Percentiles rank a stretch among this genome's conserved stretches.
phyloP scores from a whole-genome alignment of 2,113 vertebrate genomes.

The Cheirogaleus medius region DNA sequence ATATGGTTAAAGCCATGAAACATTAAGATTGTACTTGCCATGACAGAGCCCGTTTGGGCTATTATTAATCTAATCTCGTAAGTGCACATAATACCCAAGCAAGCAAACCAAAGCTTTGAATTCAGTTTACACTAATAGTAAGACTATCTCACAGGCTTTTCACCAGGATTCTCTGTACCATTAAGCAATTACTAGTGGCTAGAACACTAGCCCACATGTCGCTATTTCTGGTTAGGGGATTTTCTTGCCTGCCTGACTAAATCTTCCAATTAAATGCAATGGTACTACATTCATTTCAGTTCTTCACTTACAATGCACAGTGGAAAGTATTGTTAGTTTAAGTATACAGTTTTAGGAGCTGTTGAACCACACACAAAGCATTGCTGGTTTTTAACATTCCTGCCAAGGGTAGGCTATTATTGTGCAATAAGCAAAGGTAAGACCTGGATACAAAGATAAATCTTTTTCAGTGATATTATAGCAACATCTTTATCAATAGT shows the following conservation, averaged over 20 bases:
- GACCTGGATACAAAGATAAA: not conserved
- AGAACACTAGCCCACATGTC: constrained; percentile 69
- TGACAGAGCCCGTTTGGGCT: constrained; percentile 79
- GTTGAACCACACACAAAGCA: constrained; percentile 41
- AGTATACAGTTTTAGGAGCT: constrained; percentile 51
- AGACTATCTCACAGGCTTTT: constrained; percentile 80
- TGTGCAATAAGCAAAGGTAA: not conserved
- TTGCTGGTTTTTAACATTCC: not conserved
- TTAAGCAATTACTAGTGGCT: constrained; percentile 81
- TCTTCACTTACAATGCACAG: constrained; percentile 42
- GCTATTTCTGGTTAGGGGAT: constrained; percentile 79
- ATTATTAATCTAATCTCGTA: constrained; percentile 85
- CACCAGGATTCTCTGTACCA: constrained; percentile 69
- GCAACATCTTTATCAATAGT: not conserved
- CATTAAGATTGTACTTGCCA: constrained; percentile 77
- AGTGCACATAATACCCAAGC: constrained; percentile 80
- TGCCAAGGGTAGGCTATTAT: too few relatives aligned
- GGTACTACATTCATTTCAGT: constrained; percentile 57
- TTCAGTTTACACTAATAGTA: constrained; percentile 80
- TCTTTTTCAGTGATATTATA: not conserved
- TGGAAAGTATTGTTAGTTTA: constrained; percentile 52
- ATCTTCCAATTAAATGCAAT: constrained; percentile 79
- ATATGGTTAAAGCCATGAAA: constrained; percentile 76
- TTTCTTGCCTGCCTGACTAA: constrained; percentile 73
- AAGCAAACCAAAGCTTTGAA: constrained; percentile 80